Percentiles rank a stretch among this genome's conserved stretches.
These are phyloP conservation scores for Linurgus olivaceus DNA, from an alignment of 2,797 vertebrate genomes.

Conservation along the genomic window DNA sequence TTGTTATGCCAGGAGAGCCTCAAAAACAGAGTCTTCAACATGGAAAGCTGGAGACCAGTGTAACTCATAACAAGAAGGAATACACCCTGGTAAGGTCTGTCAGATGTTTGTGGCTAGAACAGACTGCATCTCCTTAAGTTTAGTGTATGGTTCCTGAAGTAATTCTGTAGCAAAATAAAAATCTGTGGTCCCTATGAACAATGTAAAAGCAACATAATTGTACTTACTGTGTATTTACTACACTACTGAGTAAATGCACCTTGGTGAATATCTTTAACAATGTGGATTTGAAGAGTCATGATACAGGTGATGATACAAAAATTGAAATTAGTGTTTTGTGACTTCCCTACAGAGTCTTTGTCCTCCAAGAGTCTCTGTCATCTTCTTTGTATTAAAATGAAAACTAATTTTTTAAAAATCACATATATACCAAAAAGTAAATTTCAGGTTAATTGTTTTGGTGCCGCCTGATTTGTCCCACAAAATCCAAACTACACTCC, in stretches of 20 bases:
- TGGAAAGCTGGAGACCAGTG: not conserved
- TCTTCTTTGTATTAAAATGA: not conserved
- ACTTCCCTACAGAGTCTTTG: not conserved
- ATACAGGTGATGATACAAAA: not conserved
- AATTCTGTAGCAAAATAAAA: not conserved
- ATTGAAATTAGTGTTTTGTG: not conserved
- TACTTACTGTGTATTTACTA: no score
- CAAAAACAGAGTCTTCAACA: not conserved
- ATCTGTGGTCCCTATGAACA: rapidly evolving
- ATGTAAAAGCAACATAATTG: not conserved
- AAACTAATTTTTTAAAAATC: rapidly evolving
- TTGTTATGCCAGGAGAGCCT: not conserved
- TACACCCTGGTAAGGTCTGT: not conserved
- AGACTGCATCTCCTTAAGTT: not conserved
- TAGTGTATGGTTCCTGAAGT: not conserved
- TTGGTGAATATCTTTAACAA: not conserved
- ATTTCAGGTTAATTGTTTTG: not conserved
- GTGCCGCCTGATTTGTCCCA: not conserved
- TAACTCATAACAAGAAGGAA: not conserved
- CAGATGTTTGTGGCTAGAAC: not conserved
- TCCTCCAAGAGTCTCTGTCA: not conserved
- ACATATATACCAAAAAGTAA: not conserved
- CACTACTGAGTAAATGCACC: not conserved
- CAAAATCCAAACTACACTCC: not conserved
- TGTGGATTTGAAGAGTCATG: not conserved